These are phyloP conservation scores for Emmelina monodactyla DNA, from an alignment of 2,888 invertebrate genomes.

Conservation along the genomic window DNA sequence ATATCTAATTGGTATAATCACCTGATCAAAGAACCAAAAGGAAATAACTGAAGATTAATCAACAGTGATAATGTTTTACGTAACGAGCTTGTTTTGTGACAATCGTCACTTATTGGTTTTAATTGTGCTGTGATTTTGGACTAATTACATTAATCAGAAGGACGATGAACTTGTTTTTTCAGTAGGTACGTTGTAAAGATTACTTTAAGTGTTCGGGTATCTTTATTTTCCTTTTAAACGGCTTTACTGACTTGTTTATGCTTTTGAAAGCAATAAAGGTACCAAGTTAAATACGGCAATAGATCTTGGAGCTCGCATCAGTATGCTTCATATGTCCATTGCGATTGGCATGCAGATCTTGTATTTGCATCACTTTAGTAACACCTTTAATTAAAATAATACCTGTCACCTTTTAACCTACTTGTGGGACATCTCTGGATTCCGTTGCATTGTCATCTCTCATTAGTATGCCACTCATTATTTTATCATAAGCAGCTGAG, in stretches of 20 bases:
- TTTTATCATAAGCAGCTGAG: conserved; percentile 47
- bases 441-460: conserved; percentile 47
- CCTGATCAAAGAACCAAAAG: neutral
- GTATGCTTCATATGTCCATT: neutral
- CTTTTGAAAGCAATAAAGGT: too few relatives aligned
- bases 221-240: too few relatives aligned
- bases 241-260: too few relatives aligned
- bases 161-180: too few relatives aligned
- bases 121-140: too few relatives aligned
- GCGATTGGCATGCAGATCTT: neutral
- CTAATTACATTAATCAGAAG: too few relatives aligned
- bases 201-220: too few relatives aligned
- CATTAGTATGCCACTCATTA: conserved; percentile 22
- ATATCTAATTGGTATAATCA: neutral
- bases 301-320: neutral
- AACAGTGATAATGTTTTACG: neutral
- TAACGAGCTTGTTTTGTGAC: too few relatives aligned
- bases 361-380: conserved; percentile 39
- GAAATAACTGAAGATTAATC: neutral
- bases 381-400: conserved; percentile 51
- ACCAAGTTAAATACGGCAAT: too few relatives aligned
- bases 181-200: too few relatives aligned
- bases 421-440: conserved; percentile 43
- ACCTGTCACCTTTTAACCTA: conserved; percentile 62
- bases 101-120: too few relatives aligned